phyloP scores from a whole-genome alignment of 2,888 invertebrate species.

The Apamea epomidion region DNA sequence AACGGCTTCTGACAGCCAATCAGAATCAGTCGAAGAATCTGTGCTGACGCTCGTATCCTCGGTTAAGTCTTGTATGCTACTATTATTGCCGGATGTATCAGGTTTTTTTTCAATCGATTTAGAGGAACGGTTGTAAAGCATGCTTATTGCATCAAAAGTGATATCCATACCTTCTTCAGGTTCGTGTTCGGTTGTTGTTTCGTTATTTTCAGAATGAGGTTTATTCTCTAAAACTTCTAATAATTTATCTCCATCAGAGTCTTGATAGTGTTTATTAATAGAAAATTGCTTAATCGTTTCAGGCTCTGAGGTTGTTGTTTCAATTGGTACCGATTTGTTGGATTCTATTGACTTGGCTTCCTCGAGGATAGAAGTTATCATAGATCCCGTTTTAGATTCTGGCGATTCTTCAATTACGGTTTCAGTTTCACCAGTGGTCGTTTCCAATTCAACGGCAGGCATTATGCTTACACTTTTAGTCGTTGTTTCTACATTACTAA shows the following conservation, averaged over 20 bases:
- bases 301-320: constrained; percentile 63
- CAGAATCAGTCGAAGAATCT: constrained; percentile 77
- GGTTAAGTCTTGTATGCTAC: constrained; percentile 53
- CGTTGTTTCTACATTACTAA: constrained; percentile 38
- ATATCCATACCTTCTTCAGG: constrained; percentile 77
- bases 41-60: constrained; percentile 61
- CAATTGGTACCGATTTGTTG: constrained; percentile 51
- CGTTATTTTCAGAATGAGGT: constrained; percentile 57
- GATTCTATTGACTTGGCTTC: constrained; percentile 65
- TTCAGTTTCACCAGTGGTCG: constrained; percentile 32
- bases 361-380: constrained; percentile 60
- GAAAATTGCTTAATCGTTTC: constrained; percentile 70
- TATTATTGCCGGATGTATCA: constrained; percentile 39
- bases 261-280: constrained; percentile 69
- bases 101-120: constrained; percentile 77
- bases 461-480: constrained; percentile 27
- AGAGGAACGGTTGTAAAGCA: constrained; percentile 82
- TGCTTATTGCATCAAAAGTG: constrained; percentile 82
- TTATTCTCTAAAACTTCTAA: constrained; percentile 73
- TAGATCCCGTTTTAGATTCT: constrained; percentile 49
- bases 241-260: constrained; percentile 71
- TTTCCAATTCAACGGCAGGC: constrained; percentile 7
- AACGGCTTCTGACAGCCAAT: constrained; percentile 84
- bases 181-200: constrained; percentile 66
- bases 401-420: constrained; percentile 37